Base-by-base conservation (phyloP, 2,797 vertebrate species). In the Hipposideros larvatus region DNA sequence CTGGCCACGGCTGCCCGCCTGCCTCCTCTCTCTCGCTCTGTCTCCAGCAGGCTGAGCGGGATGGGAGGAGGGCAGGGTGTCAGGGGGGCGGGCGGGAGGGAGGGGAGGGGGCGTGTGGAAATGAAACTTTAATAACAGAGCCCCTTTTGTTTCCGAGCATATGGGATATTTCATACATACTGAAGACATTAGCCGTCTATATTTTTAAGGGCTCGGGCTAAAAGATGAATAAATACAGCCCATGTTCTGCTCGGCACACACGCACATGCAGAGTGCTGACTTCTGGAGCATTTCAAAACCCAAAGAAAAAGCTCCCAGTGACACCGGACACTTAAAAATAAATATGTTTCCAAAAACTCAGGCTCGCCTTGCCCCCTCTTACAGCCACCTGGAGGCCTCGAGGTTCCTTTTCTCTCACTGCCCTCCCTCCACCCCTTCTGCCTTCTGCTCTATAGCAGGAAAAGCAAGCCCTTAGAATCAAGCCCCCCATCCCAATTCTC, bases 161-260 rank as follows among this genome's bases (percentile, higher is more conserved):
- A 99, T 99, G 99, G 99, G 98, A 99, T 99, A 99, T 99, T 99
- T 99, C 98, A 98, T 99, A 98, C 99, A 99, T 99, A 97, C 98
- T 99, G 99, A 99, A 99, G 98, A 98, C 98, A 99, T 99, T 99
- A 99, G 98, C 98, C 98, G 98, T 98, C 98, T 98, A 98, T 99
- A 98, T 98, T 97, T 98, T 98, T 97, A 98, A 98, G 98, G 66
- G n/a, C 98, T 97, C 1, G 0, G 97, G 97, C 97, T 91, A 93
- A 97, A 98, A 95, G 97, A 96, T 94, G 97, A 97, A 95, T 98
- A 98, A 98, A 98, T 97, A 11, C 61, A 93, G 97, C 96, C 98
- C 94, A 91, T 97, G 74, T 24, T 96, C 61, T 10, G 15, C 96
- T 96, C 96, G 0, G 96, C 97, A 97, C 95, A 97, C 97, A 96